Percentiles rank a stretch among this genome's conserved stretches.
These are phyloP conservation scores for Staurois parvus DNA, from an alignment of 2,797 vertebrate species.

Conservation along the genomic window DNA sequence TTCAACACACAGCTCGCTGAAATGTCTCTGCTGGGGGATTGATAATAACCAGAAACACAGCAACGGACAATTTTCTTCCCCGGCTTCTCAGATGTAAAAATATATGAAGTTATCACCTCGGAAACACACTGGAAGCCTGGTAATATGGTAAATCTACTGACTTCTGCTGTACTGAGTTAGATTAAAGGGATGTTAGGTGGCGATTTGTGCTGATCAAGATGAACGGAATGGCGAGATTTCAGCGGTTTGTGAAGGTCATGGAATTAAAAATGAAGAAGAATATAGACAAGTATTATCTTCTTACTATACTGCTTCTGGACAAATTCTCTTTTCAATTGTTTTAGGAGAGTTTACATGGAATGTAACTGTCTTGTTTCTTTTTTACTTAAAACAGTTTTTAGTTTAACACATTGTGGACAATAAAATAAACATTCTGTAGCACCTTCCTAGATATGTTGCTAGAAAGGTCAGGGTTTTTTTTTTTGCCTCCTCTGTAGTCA, in stretches of 20 bases:
- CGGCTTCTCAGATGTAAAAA: conserved; percentile 27
- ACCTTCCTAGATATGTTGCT: too few relatives aligned
- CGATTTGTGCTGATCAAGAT: not conserved
- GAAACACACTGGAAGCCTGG: not conserved
- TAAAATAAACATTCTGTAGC: too few relatives aligned
- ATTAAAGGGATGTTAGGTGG: conserved; percentile 14
- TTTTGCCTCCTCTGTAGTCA: too few relatives aligned
- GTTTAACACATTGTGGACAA: too few relatives aligned
- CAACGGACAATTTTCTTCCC: conserved; percentile 31
- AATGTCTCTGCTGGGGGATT: conserved; percentile 64
- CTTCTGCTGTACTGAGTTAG: not conserved
- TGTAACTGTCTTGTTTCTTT: not conserved
- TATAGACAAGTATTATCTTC: not conserved
- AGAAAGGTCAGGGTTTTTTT: too few relatives aligned
- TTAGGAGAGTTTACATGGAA: not conserved
- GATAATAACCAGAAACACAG: conserved; percentile 40
- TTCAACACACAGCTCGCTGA: conserved; percentile 74
- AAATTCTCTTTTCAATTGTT: not conserved
- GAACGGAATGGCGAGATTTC: not conserved
- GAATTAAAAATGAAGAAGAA: conserved; percentile 68
- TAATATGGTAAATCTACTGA: conserved; percentile 19
- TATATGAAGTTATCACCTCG: conserved; percentile 28
- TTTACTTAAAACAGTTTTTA: not conserved
- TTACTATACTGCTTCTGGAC: not conserved
- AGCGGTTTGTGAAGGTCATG: conserved; percentile 43